These are phyloP conservation scores for Palythoa caribaeorum DNA, from an alignment of 92 coral and sea anemone species.

Conservation along the genomic window DNA sequence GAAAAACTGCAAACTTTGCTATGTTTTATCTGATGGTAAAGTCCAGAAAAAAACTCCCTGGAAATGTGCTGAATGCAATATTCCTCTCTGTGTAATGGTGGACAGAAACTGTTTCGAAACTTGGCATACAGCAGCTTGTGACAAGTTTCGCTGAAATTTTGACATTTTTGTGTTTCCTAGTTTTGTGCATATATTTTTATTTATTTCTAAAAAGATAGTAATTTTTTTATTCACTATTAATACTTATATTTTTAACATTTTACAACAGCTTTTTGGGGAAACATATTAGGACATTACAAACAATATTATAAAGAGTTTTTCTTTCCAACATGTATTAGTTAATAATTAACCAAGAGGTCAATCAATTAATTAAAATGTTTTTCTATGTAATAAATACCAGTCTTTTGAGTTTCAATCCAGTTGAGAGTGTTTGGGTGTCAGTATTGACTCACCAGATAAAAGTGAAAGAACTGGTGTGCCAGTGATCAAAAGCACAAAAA, in stretches of 20 bases:
- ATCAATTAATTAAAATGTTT: too few species aligned
- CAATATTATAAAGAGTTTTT: conserved; percentile 8
- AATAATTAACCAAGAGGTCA: too few species aligned
- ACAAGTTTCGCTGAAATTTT: conserved; percentile 36
- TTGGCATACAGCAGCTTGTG: conserved; percentile 34
- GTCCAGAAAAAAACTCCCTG: conserved; percentile 17
- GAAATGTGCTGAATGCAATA: conserved; percentile 15
- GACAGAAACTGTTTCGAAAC: conserved; percentile 17
- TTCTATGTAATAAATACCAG: too few species aligned
- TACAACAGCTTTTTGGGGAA: not conserved
- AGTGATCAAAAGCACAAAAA: conserved; percentile 15
- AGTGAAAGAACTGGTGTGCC: conserved; percentile 7
- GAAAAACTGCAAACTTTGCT: conserved; percentile 26
- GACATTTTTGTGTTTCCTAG: conserved; percentile 18
- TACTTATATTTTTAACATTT: too few species aligned
- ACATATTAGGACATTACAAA: conserved; percentile 16
- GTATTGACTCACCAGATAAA: conserved; percentile 4
- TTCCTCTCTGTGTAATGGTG: conserved; percentile 25
- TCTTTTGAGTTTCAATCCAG: not conserved
- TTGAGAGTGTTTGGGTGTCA: not conserved
- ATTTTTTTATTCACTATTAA: not conserved
- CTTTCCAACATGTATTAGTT: too few species aligned
- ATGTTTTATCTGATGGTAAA: conserved; percentile 10
- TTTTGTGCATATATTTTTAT: conserved; percentile 5
- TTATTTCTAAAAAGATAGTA: conserved; percentile 5